A percentile compares a stretch with the other conserved stretches of the same genome.
phyloP scores from a whole-genome alignment of 2,113 vertebrate genomes.

The Pelvicachromis taeniatus region DNA sequence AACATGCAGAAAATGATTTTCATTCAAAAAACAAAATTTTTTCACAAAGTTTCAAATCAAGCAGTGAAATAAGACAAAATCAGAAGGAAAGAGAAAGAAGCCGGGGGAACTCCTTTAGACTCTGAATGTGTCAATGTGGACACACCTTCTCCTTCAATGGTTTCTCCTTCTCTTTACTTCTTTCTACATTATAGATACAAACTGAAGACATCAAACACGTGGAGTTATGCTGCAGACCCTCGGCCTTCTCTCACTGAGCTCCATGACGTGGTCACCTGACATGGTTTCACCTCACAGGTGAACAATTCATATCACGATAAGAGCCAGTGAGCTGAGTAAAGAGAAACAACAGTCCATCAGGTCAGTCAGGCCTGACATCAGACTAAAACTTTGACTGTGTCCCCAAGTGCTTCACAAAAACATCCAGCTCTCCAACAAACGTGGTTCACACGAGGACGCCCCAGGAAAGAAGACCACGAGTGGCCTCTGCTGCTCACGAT shows the following conservation, averaged over 20 bases:
- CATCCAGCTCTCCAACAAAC: background rate
- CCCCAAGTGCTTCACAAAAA: background rate
- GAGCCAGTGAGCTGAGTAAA: background rate
- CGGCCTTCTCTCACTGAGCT: no score
- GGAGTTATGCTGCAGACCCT: background rate
- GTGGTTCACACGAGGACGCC: background rate
- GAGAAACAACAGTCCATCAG: background rate
- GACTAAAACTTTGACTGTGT: no score
- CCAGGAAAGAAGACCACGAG: background rate
- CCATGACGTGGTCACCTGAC: no score
- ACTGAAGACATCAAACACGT: background rate
- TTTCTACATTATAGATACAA: background rate
- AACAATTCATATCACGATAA: background rate
- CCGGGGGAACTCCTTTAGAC: no score
- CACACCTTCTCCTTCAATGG: background rate
- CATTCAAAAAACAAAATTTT: background rate
- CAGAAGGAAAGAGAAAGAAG: background rate
- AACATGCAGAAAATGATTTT: background rate
- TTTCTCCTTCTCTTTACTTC: background rate
- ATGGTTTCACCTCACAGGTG: no score
- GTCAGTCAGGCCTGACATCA: no score
- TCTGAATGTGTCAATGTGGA: background rate
- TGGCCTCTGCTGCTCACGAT: background rate
- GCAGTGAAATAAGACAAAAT: background rate
- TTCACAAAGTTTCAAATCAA: accelerated